Percentiles rank a stretch among this genome's conserved stretches.
phyloP scores from a whole-genome alignment of 2,888 invertebrate genomes.

The Craniophora ligustri region DNA sequence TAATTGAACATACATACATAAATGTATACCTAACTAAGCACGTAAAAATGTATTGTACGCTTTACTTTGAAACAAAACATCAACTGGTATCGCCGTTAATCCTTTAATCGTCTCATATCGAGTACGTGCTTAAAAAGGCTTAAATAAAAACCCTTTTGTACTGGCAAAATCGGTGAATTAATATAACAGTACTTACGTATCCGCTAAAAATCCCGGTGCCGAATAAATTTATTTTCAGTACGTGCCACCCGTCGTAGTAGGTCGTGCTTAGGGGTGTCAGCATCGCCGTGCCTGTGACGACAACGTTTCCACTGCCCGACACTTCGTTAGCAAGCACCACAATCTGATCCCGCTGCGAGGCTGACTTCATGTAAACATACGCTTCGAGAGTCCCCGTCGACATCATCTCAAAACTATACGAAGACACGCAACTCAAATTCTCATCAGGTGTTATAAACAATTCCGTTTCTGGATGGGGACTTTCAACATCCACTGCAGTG shows the following conservation, averaged over 20 bases:
- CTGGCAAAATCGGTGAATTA: neutral
- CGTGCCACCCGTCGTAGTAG: slow-evolving; percentile 55
- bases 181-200: slow-evolving; percentile 60
- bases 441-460: slow-evolving; percentile 53
- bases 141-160: neutral
- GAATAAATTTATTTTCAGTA: slow-evolving; percentile 43
- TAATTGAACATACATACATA: too few relatives aligned
- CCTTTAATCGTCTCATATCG: slow-evolving; percentile 13
- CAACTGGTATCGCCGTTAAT: neutral
- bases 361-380: slow-evolving; percentile 53
- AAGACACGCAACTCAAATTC: slow-evolving; percentile 59
- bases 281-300: slow-evolving; percentile 43
- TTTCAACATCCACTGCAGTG: slow-evolving; percentile 34
- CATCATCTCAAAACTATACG: slow-evolving; percentile 56
- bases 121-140: neutral
- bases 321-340: slow-evolving; percentile 53
- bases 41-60: neutral
- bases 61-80: neutral
- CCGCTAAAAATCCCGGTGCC: slow-evolving; percentile 53
- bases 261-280: slow-evolving; percentile 34
- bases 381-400: slow-evolving; percentile 55
- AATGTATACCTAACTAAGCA: too few relatives aligned
- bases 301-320: slow-evolving; percentile 28
- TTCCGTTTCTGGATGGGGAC: slow-evolving; percentile 51
- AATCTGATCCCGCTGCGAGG: slow-evolving; percentile 49